A percentile compares a stretch with the other conserved stretches of the same genome.
Evolutionary conservation across 2,113 vertebrate genomes (phyloP).

Genomic region (Tupaia chinensis): DNA sequence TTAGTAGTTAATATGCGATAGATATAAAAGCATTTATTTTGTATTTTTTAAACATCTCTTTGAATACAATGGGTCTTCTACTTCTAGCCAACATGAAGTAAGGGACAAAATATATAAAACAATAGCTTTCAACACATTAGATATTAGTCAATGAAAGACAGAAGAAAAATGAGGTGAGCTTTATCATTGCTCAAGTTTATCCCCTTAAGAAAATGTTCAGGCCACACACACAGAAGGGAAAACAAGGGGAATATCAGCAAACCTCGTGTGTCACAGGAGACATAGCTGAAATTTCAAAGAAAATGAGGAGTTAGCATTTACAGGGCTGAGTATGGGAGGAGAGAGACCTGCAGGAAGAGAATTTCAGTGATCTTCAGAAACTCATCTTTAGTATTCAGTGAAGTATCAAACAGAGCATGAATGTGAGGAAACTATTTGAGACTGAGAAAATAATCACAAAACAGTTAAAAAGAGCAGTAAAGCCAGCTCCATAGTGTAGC

Average conservation of each 20-base stretch:
- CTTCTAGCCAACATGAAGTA: not conserved
- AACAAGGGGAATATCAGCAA: not conserved
- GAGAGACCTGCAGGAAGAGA: not conserved
- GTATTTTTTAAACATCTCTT: not conserved
- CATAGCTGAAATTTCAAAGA: not conserved
- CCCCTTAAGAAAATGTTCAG: conserved; percentile 3
- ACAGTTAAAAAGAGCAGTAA: not conserved
- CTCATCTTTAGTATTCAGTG: not conserved
- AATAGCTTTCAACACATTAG: not conserved
- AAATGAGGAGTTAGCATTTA: not conserved
- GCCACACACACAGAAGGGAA: not conserved
- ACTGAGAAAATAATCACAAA: not conserved
- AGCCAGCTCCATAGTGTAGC: no score
- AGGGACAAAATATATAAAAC: not conserved
- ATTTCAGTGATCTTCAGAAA: not conserved
- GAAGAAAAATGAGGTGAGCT: not conserved
- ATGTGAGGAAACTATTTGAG: not conserved
- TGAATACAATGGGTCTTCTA: not conserved
- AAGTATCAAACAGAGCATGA: not conserved
- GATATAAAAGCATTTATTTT: not conserved
- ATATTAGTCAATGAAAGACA: not conserved
- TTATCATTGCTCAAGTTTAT: not conserved
- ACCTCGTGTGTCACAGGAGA: not conserved
- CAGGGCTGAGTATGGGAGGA: not conserved
- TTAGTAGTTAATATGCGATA: not conserved